These are phyloP conservation scores for Sapajus apella DNA, from an alignment of 2,113 vertebrate genomes.

Conservation along the genomic window DNA sequence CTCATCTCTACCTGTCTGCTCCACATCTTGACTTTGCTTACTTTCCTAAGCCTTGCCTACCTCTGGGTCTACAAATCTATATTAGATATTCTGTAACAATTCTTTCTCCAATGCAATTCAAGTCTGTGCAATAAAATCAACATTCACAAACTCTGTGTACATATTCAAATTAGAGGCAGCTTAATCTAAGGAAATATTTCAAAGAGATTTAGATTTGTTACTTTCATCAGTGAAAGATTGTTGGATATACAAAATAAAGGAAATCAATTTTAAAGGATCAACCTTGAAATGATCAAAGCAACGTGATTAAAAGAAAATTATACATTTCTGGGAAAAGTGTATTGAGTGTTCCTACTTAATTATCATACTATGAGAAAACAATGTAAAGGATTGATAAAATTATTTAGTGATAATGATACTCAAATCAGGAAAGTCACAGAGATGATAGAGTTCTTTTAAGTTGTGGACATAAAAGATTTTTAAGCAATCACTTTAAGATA, in stretches of 20 bases:
- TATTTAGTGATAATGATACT: neutral
- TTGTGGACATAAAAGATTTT: neutral
- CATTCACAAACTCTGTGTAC: neutral
- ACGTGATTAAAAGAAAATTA: neutral
- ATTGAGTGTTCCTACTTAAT: neutral
- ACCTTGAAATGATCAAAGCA: neutral
- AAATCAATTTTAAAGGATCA: neutral
- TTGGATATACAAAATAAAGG: neutral
- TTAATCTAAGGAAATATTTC: neutral
- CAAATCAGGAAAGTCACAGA: slow-evolving; percentile 5
- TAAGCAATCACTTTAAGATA: slow-evolving; percentile 48
- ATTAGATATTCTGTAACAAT: neutral
- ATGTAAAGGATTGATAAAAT: neutral
- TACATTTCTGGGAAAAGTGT: neutral
- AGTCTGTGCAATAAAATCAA: neutral
- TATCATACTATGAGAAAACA: neutral
- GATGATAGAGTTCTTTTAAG: slow-evolving; percentile 6
- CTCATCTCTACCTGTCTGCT: neutral
- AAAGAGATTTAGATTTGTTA: neutral
- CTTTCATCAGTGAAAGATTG: neutral
- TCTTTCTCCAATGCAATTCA: neutral
- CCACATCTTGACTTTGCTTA: neutral
- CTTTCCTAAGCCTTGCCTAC: neutral
- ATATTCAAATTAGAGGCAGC: neutral
- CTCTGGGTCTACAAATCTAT: neutral